phyloP scores from a whole-genome alignment of 1,140 invertebrate species.

The Procambarus virginalis region DNA sequence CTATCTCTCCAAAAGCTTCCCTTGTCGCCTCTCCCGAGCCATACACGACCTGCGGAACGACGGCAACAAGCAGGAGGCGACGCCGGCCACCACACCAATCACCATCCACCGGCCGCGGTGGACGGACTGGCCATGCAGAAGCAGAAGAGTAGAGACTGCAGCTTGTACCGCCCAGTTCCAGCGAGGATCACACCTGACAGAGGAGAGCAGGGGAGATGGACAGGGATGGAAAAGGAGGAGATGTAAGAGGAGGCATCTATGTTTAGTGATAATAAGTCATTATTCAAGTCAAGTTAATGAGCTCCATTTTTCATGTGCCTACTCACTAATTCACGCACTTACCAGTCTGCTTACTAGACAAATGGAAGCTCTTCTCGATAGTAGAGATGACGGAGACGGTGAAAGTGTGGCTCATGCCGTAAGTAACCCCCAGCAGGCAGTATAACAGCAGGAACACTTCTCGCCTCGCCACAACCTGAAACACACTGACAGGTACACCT shows the following conservation, averaged over 20 bases:
- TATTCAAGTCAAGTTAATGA: no score
- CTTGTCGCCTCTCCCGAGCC: no score
- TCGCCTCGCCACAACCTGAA: not conserved
- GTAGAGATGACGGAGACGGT: conserved; percentile 74
- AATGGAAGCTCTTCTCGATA: conserved; percentile 80
- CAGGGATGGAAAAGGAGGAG: not conserved
- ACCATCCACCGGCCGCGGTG: conserved; percentile 80
- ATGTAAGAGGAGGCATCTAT: no score
- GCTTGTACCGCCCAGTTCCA: conserved; percentile 76
- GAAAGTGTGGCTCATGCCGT: conserved; percentile 60
- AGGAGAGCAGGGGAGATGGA: not conserved
- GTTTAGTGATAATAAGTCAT: no score
- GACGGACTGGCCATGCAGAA: conserved; percentile 78
- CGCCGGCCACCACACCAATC: conserved; percentile 72
- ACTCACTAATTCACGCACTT: no score
- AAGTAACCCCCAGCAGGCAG: conserved; percentile 33
- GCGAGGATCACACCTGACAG: no score
- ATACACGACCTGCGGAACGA: conserved; percentile 80
- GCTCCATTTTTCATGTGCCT: no score
- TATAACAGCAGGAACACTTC: conserved; percentile 57
- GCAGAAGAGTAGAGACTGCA: conserved; percentile 78
- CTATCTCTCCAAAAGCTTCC: no score
- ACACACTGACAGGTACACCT: no score
- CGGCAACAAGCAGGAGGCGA: conserved; percentile 79
- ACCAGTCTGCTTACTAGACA: conserved; percentile 53